Evolutionary conservation across 2,797 vertebrate species (phyloP), one percentile per base, ranked within the genome.

Genomic region (Takifugu ocellatus): DNA sequence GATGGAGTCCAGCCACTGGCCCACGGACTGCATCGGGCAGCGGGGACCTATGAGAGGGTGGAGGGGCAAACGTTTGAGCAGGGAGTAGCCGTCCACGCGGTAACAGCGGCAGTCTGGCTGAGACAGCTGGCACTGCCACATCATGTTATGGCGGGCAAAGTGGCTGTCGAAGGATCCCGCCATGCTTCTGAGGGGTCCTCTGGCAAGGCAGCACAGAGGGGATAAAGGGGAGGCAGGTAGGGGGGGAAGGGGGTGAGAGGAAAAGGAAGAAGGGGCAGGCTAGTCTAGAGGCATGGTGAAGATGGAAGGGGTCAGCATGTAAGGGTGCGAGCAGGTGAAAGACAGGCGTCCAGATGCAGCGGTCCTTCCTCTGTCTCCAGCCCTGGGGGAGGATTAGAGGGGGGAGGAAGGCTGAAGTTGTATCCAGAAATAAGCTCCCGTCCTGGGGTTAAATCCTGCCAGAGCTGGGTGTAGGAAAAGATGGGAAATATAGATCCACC

Each of bases 101-200:
- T 97, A 98, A 88, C 96, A 98, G 84, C 96, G 95, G 88, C 96
- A 97, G 91, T 98, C 96, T 85, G 95, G 95, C 93, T 96, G 95
- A 82, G 96, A 98, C 88, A 97, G 93, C 94, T 98, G 96, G 92
- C 96, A 98, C 93, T 97, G 96, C 96, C 96, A 98, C 96, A 98
- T 97, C 85, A 94, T 96, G 91, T 95, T 95, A 81, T 89, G 85
- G 75, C 96, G 91, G 81, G 95, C 92, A 90, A 98, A 92, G 94
- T 97, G 95, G 92, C 93, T 96, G 92, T 98, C 96, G 86, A 97
- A 98, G 39, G 96, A 98, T 90, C 96, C 95, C 84, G 96, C 96
- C 96, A 98, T 96, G 93, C 93, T 93, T 92, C 46, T 58, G 48
- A 68, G 49, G 72, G 63, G 63, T 77, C 66, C 89, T 89, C 91